These are phyloP conservation scores for Saguinus imperator DNA, from an alignment of 2,113 vertebrate species.

Conservation along the genomic window DNA sequence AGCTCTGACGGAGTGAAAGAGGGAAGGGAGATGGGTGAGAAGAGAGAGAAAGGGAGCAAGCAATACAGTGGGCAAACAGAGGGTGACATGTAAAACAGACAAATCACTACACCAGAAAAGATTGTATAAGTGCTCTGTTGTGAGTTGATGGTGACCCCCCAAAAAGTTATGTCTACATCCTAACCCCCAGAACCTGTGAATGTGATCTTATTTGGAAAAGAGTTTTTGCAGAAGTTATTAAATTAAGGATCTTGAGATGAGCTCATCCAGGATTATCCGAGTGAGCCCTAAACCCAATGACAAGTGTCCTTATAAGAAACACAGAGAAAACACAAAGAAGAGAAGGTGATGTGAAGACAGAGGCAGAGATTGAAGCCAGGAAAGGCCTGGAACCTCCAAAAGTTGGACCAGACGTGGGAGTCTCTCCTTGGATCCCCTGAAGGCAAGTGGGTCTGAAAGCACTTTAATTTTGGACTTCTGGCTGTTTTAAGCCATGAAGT, in stretches of 20 bases:
- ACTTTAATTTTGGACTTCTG: not conserved
- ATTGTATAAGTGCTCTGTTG: not conserved
- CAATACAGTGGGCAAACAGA: too few species aligned
- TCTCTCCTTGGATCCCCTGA: not conserved
- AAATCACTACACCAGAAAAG: not conserved
- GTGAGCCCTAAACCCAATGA: not conserved
- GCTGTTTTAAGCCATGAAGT: not conserved
- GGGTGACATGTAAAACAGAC: not conserved
- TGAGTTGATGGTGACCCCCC: not conserved
- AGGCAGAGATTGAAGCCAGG: not conserved
- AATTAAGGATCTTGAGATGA: not conserved
- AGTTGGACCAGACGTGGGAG: too few species aligned
- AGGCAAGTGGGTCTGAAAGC: not conserved
- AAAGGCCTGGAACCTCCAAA: not conserved
- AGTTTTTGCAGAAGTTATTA: not conserved
- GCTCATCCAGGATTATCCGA: not conserved
- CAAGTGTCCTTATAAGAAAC: not conserved
- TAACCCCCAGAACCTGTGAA: not conserved
- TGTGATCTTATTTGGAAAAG: not conserved
- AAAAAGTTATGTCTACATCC: not conserved
- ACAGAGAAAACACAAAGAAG: not conserved
- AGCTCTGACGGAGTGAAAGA: not conserved
- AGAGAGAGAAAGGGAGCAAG: not conserved
- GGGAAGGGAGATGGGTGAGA: not conserved
- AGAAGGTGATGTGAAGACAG: rapidly evolving